phyloP scores from a whole-genome alignment of 2,113 vertebrate genomes.

The Pseudolaguvia tuberculata region DNA sequence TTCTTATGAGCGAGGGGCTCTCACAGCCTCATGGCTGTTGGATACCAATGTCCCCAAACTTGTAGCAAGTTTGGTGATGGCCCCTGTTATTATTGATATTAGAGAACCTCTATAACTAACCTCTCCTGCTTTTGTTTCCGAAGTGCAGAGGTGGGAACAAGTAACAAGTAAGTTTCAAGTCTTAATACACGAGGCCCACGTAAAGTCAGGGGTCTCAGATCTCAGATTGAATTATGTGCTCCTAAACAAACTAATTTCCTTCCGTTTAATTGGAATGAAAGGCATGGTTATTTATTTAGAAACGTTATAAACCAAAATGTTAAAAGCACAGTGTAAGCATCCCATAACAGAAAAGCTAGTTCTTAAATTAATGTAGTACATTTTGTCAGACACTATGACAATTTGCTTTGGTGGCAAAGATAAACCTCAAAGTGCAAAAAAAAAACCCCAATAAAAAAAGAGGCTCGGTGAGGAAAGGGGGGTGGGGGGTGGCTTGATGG shows the following conservation, averaged over 20 bases:
- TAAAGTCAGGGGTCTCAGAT: not conserved
- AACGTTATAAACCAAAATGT: too few species aligned
- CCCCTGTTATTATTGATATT: conserved; percentile 79
- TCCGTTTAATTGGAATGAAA: not conserved
- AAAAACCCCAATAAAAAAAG: too few species aligned
- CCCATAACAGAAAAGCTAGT: too few species aligned
- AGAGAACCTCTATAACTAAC: conserved; percentile 56
- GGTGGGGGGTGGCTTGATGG: too few species aligned
- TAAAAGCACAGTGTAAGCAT: too few species aligned
- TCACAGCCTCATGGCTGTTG: conserved; percentile 93
- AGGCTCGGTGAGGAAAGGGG: too few species aligned
- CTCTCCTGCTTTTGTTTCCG: not conserved
- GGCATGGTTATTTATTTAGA: too few species aligned
- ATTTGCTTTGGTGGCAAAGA: too few species aligned
- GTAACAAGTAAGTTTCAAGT: conserved; percentile 24
- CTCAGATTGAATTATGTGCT: not conserved
- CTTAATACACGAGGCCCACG: not conserved
- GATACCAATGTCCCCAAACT: conserved; percentile 94
- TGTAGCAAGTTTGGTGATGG: conserved; percentile 99
- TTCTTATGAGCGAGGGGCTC: conserved; percentile 72
- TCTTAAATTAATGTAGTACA: too few species aligned
- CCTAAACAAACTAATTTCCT: too few species aligned
- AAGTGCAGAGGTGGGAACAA: conserved; percentile 30
- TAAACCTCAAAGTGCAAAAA: too few species aligned
- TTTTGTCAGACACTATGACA: too few species aligned